Conservation (phyloP, 30 jellyfish, hydroid and myxozoan species). For the Hydractinia symbiolongicarpus region DNA sequence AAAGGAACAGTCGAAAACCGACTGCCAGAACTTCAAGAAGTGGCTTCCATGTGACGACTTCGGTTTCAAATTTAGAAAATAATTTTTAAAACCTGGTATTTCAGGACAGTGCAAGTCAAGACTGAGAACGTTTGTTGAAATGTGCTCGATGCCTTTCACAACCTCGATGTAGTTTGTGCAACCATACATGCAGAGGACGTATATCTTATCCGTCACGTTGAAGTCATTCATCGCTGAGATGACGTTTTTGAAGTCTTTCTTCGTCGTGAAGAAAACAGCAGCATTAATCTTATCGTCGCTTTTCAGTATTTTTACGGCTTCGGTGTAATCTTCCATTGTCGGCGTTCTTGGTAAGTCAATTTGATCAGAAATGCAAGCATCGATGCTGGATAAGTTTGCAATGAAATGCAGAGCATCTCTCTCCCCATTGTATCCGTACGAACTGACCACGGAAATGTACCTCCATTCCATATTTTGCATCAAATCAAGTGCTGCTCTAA, state of each 20-base stretch:
- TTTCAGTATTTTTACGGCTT: conserved; percentile 6
- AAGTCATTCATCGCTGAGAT: conserved; percentile 31
- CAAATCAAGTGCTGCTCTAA: conserved; percentile 54
- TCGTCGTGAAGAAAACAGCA: conserved; percentile 46
- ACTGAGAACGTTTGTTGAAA: conserved; percentile 56
- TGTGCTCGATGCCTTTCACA: conserved; percentile 50
- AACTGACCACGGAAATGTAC: conserved; percentile 64
- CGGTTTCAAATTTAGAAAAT: conserved; percentile 47
- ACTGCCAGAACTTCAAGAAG: conserved; percentile 68
- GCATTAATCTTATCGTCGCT: conserved; percentile 9
- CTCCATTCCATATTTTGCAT: conserved; percentile 55
- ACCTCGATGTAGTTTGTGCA: conserved; percentile 51
- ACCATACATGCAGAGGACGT: conserved; percentile 61
- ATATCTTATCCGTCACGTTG: conserved; percentile 35
- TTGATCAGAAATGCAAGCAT: conserved; percentile 29
- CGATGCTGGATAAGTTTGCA: conserved; percentile 20
- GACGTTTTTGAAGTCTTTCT: conserved; percentile 43
- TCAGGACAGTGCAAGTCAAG: conserved; percentile 36
- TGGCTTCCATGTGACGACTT: not conserved
- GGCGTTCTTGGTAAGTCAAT: conserved; percentile 26
- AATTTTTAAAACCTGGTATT: conserved; percentile 43
- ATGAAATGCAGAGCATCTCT: conserved; percentile 46
- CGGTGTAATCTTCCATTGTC: conserved; percentile 14
- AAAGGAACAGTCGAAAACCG: conserved; percentile 49
- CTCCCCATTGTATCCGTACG: conserved; percentile 83